Evolutionary conservation across 2,888 invertebrate genomes (phyloP), one percentile per base, ranked within the genome.

Genomic region (Formica aserva): DNA sequence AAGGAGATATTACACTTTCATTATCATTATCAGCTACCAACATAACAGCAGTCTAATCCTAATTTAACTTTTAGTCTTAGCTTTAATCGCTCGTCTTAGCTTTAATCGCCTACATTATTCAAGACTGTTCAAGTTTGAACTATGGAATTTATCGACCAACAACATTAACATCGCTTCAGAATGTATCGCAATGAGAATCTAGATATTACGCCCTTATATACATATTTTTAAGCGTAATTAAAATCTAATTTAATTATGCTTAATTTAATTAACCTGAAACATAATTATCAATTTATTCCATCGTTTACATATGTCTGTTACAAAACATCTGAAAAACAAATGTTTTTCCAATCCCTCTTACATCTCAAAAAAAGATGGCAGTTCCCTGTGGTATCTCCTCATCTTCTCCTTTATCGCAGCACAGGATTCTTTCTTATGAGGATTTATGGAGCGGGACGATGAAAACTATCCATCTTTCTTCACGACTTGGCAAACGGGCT

Each of bases 391-490:
- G 57, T 60, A 63, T 18, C 65, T 48, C 41, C 57, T 78, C 60
- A 41, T 78, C 48, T 69, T 77, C 67, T 78, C 83, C 60, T 89
- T 87, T 86, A 89, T 87, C 91, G 81, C 11, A 60, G 65, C 66
- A 67, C n/a, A 81, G 90, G 91, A 91, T 92, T 89, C 87, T 77
- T 85, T 83, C 66, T 48, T 48, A 45, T 76, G 78, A 88, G 91
- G 92, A 93, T 93, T 93, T 92, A 93, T 93, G 92, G 91, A 87
- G 89, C 87, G 75, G 78, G 29, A 75, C 86, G 92, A 92, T 92
- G 93, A 92, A 92, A 93, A 92, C 93, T 92, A 93, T 93, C 90
- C 89, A 91, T 93, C 92, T 92, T 91, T 82, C 86, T 75, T 38
- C 35, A 84, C 32, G 74, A 72, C 83, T 80, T 67, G 75, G 85